Evolutionary conservation across 2,113 vertebrate species (phyloP).

Genomic region (Rhegmatorhina hoffmannsi): DNA sequence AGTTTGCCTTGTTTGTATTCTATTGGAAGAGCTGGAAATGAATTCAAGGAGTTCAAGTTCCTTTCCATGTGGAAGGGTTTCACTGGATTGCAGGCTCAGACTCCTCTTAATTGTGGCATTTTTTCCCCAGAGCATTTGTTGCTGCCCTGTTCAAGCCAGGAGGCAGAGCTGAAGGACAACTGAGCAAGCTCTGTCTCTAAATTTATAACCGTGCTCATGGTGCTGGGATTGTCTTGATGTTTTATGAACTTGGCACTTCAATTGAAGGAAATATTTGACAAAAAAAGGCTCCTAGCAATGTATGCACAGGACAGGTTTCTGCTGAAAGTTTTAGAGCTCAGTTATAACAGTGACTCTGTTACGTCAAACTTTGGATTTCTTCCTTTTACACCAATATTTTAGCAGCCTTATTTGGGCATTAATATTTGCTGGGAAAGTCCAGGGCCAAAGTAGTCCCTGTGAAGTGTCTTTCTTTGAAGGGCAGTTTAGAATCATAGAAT

Average conservation of each 20-base stretch:
- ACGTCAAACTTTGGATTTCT: background rate
- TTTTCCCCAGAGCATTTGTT: background rate
- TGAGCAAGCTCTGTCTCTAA: background rate
- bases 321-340: background rate
- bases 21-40: background rate
- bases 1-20: background rate
- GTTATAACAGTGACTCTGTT: background rate
- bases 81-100: background rate
- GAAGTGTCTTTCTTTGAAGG: background rate
- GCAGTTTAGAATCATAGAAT: background rate
- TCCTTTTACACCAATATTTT: background rate
- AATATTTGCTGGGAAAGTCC: background rate
- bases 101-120: background rate
- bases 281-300: background rate
- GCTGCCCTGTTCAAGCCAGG: background rate
- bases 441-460: background rate
- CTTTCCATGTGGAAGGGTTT: background rate
- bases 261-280: background rate
- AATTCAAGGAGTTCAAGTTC: background rate
- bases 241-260: background rate
- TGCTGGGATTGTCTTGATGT: background rate
- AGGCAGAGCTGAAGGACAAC: background rate
- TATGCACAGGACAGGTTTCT: background rate
- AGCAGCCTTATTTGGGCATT: background rate
- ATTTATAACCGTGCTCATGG: background rate